These are phyloP conservation scores for Drosophila planitibia DNA, from an alignment of 2,888 invertebrate genomes.

Conservation along the genomic window DNA sequence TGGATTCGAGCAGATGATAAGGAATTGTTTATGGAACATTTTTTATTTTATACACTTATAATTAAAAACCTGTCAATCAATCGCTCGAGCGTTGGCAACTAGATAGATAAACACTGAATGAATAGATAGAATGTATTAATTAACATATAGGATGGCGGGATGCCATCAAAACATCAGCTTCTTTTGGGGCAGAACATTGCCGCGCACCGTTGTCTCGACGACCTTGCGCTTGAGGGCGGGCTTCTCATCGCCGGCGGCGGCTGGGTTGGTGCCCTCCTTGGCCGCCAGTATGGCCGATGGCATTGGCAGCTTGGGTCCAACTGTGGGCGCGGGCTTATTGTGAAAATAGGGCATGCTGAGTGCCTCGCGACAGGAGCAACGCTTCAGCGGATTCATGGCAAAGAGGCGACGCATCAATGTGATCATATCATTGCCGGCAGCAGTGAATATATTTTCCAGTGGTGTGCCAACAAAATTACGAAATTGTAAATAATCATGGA, in stretches of 20 bases:
- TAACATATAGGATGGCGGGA: neutral
- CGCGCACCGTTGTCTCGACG: constrained; percentile 88
- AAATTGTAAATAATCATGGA: constrained; percentile 97
- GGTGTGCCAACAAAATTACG: constrained; percentile 94
- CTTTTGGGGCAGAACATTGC: constrained; percentile 85
- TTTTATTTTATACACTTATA: neutral
- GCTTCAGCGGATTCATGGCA: constrained; percentile 92
- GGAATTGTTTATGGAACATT: neutral
- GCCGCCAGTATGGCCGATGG: constrained; percentile 66
- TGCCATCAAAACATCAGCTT: constrained; percentile 86
- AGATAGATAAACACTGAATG: constrained; percentile 28
- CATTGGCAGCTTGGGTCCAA: constrained; percentile 92
- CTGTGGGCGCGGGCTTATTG: constrained; percentile 95
- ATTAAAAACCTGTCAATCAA: neutral
- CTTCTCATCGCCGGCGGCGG: constrained; percentile 84
- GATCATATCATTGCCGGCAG: constrained; percentile 96
- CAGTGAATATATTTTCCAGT: constrained; percentile 96
- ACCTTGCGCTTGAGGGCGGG: constrained; percentile 89
- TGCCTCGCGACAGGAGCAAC: constrained; percentile 93
- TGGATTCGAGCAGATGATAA: neutral
- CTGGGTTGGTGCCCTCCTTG: constrained; percentile 60
- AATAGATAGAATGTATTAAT: neutral
- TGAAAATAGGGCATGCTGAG: constrained; percentile 96
- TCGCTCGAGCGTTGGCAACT: constrained; percentile 23
- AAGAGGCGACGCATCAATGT: constrained; percentile 92